A percentile compares a stretch with the other conserved stretches of the same genome.
Evolutionary conservation across 2,888 invertebrate genomes (phyloP).

Genomic region (Hyposoter didymator): DNA sequence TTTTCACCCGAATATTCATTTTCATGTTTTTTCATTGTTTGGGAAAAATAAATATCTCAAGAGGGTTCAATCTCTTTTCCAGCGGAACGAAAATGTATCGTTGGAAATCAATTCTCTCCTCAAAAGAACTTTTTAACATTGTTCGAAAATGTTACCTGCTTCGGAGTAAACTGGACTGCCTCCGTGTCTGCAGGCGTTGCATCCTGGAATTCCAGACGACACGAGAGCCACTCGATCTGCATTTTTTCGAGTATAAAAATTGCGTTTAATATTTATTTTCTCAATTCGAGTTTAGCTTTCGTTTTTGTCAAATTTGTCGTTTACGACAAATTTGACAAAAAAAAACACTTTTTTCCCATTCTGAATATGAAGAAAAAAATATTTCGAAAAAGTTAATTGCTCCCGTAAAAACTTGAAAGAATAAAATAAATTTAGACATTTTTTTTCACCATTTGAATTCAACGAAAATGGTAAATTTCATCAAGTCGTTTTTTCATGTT

Average conservation of each 20-base stretch:
- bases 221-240: constrained; percentile 88
- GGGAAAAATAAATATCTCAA: neutral
- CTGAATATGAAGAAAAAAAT: neutral
- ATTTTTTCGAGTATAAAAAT: constrained; percentile 20
- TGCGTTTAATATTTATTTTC: constrained; percentile 4
- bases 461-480: too few relatives aligned
- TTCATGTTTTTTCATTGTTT: neutral
- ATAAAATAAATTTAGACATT: neutral
- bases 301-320: too few relatives aligned
- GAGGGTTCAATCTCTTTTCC: neutral
- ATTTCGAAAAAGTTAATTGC: neutral
- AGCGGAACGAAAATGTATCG: neutral
- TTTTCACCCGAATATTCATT: constrained; percentile 21
- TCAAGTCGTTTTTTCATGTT: neutral
- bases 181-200: constrained; percentile 80
- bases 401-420: neutral
- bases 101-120: neutral
- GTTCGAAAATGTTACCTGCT: constrained; percentile 72
- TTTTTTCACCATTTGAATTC: too few relatives aligned
- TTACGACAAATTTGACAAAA: neutral
- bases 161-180: constrained; percentile 81
- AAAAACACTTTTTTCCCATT: neutral
- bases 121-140: neutral
- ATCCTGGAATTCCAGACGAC: constrained; percentile 83
- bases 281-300: constrained; percentile 22